A percentile compares a stretch with the other conserved stretches of the same genome.
Conservation (phyloP, 64 coral and sea anemone genomes). For the Anthopleura sola region DNA sequence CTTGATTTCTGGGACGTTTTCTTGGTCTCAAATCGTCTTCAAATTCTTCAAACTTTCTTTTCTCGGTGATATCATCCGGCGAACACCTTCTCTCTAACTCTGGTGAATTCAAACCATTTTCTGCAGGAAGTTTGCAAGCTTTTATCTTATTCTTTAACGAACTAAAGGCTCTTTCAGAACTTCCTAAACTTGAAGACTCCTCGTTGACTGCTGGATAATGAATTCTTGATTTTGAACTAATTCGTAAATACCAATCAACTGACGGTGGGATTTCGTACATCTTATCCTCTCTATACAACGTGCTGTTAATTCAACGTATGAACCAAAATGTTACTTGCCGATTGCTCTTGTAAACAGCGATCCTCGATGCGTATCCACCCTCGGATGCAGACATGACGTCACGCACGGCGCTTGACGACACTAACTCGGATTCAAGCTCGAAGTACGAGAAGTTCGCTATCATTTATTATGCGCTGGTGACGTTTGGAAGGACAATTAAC, state of each 20-base stretch:
- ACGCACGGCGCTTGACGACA: background rate
- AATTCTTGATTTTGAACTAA: conserved; percentile 16
- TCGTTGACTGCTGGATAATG: background rate
- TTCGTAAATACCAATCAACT: conserved; percentile 5
- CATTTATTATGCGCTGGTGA: background rate
- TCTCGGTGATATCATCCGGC: background rate
- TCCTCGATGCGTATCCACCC: background rate
- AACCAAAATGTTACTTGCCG: background rate
- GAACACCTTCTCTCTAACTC: background rate
- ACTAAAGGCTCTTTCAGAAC: no score
- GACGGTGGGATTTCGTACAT: conserved; percentile 23
- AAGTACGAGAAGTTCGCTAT: background rate
- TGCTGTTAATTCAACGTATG: background rate
- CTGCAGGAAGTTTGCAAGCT: background rate
- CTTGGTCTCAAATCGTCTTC: background rate
- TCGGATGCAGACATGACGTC: conserved; percentile 5
- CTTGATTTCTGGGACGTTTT: background rate
- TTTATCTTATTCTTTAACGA: background rate
- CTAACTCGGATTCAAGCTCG: background rate
- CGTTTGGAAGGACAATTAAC: no score
- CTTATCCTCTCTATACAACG: background rate
- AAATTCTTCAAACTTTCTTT: conserved; percentile 1
- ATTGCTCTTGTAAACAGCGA: background rate
- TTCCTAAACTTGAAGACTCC: background rate
- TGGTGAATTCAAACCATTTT: background rate